Conservation (phyloP, 1,140 invertebrate species). For the Orius insidiosus region DNA sequence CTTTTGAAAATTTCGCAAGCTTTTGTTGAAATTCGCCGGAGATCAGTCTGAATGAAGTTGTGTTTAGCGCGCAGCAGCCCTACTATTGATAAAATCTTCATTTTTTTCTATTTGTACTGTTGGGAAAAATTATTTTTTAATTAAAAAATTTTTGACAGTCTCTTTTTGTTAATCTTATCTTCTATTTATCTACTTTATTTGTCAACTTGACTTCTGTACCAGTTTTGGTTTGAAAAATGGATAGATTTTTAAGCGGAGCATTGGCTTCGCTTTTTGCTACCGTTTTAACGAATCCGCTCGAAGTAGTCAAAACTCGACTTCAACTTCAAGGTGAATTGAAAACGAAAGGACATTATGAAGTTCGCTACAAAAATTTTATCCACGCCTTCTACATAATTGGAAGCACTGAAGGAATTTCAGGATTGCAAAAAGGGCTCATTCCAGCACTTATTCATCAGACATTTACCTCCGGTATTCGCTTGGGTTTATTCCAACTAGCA, state of each 20-base stretch:
- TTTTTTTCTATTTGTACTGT: too few relatives aligned
- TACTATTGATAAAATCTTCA: too few relatives aligned
- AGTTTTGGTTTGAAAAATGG: conserved; percentile 5
- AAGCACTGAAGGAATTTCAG: conserved; percentile 42
- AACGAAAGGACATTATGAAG: conserved; percentile 40
- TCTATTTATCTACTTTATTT: too few relatives aligned
- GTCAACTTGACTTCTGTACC: too few relatives aligned
- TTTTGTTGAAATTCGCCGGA: too few relatives aligned
- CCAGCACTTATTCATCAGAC: conserved; percentile 61
- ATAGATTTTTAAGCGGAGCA: conserved; percentile 37
- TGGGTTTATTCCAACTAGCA: conserved; percentile 47
- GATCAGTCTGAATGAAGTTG: too few relatives aligned
- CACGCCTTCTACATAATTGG: conserved; percentile 46
- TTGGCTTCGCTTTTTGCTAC: conserved; percentile 41
- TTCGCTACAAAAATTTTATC: conserved; percentile 39
- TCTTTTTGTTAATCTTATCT: too few relatives aligned
- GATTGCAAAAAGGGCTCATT: conserved; percentile 60
- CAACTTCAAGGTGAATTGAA: conserved; percentile 86
- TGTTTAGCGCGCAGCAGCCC: too few relatives aligned
- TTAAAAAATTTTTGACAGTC: too few relatives aligned
- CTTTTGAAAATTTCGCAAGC: too few relatives aligned
- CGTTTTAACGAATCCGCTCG: conserved; percentile 51
- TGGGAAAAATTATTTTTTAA: too few relatives aligned
- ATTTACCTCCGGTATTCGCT: conserved; percentile 45
- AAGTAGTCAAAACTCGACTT: conserved; percentile 75